Evolutionary conservation across 2,888 invertebrate genomes (phyloP), one percentile per base, ranked within the genome.

Genomic region (Podotricha telesiphe): DNA sequence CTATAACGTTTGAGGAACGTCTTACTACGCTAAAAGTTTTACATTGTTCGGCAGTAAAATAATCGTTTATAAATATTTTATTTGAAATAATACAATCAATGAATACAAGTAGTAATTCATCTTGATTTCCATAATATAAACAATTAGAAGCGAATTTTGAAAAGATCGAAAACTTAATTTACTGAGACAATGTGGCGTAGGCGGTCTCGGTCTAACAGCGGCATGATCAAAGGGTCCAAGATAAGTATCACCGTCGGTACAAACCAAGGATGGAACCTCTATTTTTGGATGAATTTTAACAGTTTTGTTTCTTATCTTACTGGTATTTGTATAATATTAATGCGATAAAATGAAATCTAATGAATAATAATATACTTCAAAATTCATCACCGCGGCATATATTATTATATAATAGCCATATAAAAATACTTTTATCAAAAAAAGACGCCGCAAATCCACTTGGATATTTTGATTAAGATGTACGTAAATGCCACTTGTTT

Each of bases 261-360:
- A 74, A 76, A 80, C 78, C 79, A 79, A 80, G 79, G 79, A 80
- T 83, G 82, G 81, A 78, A 83, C 82, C 83, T 83, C 82, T 80
- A 83, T 86, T 88, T 87, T 88, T 86, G 82, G 88, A 80, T 82
- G 80, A 82, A 85, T 85, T 86, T 86, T 86, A 86, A 86, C 86
- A 85, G 81, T 84, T 86, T 81, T 78, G 79, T 78, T 76, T 79
- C 80, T 82, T 83, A 82, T 83, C 82, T 81, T 76, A 74, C 75
- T 75, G 75, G 74, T 72, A 70, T 66, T 68, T 71, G 67, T 65
- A 67, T 64, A 68, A 19, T 47, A 50, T 42, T 42, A 42, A 13
- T 42, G 42, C 13, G 13, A 37, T 37, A 48, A 50, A 15, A 62
- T 1, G 3, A 8, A 34, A 53, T 28, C n/a, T 22, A 10, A n/a